A percentile compares a stretch with the other conserved stretches of the same genome.
phyloP scores from a whole-genome alignment of 2,113 vertebrate species.

The Grammomys surdaster region DNA sequence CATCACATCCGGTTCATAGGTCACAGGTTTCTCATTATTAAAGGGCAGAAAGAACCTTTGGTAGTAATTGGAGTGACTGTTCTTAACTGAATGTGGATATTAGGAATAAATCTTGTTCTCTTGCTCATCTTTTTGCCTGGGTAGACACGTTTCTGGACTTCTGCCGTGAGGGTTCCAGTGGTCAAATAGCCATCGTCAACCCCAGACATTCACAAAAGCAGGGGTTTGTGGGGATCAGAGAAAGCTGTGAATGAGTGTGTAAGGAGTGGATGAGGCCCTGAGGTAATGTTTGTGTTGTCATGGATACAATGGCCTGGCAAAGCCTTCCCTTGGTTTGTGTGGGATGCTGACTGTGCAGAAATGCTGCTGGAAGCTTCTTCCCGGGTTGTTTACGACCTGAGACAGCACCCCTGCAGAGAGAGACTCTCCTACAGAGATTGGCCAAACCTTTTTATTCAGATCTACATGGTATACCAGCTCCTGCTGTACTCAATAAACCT shows the following conservation, averaged over 20 bases:
- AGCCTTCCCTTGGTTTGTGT: neutral
- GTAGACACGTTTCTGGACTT: slow-evolving; percentile 1
- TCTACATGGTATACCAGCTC: too few relatives aligned
- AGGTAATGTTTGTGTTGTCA: too few relatives aligned
- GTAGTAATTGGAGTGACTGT: neutral
- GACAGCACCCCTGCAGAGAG: neutral
- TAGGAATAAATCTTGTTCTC: slow-evolving; percentile 4
- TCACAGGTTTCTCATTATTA: neutral
- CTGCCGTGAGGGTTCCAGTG: neutral
- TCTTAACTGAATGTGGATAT: neutral
- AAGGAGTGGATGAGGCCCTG: neutral
- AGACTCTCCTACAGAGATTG: neutral
- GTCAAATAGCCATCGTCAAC: neutral
- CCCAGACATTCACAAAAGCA: slow-evolving; percentile 16
- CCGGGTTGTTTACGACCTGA: neutral
- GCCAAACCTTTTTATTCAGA: neutral
- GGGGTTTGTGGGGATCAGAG: slow-evolving; percentile 6
- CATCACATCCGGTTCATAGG: neutral
- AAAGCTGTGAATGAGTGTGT: neutral
- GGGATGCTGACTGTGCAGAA: neutral
- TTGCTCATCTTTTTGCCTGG: neutral
- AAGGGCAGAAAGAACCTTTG: neutral
- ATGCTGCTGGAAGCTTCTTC: neutral
- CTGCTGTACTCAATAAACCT: neutral
- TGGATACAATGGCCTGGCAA: neutral